Percentiles rank a stretch among this genome's conserved stretches.
Evolutionary conservation across 2,888 invertebrate genomes (phyloP).

Genomic region (Drosophila pseudotakahashii): DNA sequence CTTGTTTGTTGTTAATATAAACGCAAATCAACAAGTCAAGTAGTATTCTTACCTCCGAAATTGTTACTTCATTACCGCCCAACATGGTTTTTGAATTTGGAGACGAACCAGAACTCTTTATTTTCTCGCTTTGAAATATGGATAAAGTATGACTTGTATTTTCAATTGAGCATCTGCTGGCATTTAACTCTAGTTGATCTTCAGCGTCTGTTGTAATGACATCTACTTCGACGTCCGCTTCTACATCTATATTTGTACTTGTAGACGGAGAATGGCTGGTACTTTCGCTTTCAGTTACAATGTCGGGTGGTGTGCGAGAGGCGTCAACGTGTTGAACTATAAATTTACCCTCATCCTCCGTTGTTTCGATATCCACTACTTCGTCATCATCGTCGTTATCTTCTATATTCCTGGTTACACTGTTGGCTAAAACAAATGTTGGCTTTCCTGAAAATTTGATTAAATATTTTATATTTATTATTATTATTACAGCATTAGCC

Average conservation of each 20-base stretch:
- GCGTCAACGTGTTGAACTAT: conserved; percentile 7
- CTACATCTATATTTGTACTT: conserved; percentile 52
- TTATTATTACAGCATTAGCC: neutral
- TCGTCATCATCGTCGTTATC: conserved; percentile 85
- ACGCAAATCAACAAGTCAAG: too few species aligned
- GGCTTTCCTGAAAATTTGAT: conserved; percentile 8
- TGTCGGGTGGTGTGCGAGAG: conserved; percentile 11
- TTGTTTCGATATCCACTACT: conserved; percentile 94
- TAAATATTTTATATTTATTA: too few species aligned
- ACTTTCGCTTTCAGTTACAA: conserved; percentile 32
- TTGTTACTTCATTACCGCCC: conserved; percentile 24
- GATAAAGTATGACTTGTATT: conserved; percentile 26
- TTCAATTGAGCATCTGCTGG: conserved; percentile 45
- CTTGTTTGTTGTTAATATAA: too few species aligned
- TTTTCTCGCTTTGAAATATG: conserved; percentile 13
- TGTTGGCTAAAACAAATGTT: conserved; percentile 1
- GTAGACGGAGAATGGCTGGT: conserved; percentile 41
- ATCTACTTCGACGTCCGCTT: conserved; percentile 65
- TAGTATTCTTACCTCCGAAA: conserved; percentile 37
- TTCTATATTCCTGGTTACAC: conserved; percentile 3
- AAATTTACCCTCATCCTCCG: conserved; percentile 85
- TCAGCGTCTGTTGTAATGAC: conserved; percentile 64
- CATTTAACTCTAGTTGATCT: conserved; percentile 53
- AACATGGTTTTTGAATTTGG: conserved; percentile 18
- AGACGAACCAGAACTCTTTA: conserved; percentile 8